phyloP scores from a whole-genome alignment of 2,888 invertebrate species.

The Lagria hirta region DNA sequence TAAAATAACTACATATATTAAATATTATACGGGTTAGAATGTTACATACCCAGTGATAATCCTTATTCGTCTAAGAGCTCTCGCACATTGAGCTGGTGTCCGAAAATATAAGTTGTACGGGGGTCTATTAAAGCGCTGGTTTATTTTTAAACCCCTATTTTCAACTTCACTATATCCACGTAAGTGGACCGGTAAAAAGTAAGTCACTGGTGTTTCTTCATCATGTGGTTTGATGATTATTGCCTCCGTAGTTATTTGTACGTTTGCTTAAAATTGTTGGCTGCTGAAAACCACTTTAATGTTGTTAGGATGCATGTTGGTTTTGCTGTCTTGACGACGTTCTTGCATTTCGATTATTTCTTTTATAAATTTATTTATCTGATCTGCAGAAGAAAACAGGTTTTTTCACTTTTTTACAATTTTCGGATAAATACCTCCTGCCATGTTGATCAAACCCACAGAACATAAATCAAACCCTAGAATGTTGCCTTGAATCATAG shows the following conservation, averaged over 20 bases:
- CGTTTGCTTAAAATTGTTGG: conserved; percentile 13
- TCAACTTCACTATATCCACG: conserved; percentile 12
- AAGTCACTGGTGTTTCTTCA: conserved; percentile 9
- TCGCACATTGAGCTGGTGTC: conserved; percentile 11
- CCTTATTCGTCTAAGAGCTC: conserved; percentile 3
- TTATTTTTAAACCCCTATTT: conserved; percentile 8
- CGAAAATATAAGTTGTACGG: conserved; percentile 13
- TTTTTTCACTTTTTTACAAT: too few species aligned
- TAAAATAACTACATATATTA: conserved; percentile 1
- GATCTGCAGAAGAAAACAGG: conserved; percentile 13
- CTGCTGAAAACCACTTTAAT: conserved; percentile 9
- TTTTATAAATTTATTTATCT: conserved; percentile 11
- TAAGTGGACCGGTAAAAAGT: conserved; percentile 12
- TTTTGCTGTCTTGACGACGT: conserved; percentile 12
- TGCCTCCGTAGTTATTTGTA: conserved; percentile 11
- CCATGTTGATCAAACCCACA: too few species aligned
- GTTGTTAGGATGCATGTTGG: conserved; percentile 10
- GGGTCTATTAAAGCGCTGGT: conserved; percentile 14
- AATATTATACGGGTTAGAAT: conserved; percentile 1
- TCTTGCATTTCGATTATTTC: conserved; percentile 10
- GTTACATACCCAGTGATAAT: conserved; percentile 1
- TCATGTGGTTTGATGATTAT: conserved; percentile 8
- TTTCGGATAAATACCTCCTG: too few species aligned
- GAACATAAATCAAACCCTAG: too few species aligned
- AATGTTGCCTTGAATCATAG: too few species aligned